A percentile compares a stretch with the other conserved stretches of the same genome.
These are phyloP conservation scores for Cyprinodon variegatus DNA, from an alignment of 2,113 vertebrate species.

Conservation along the genomic window DNA sequence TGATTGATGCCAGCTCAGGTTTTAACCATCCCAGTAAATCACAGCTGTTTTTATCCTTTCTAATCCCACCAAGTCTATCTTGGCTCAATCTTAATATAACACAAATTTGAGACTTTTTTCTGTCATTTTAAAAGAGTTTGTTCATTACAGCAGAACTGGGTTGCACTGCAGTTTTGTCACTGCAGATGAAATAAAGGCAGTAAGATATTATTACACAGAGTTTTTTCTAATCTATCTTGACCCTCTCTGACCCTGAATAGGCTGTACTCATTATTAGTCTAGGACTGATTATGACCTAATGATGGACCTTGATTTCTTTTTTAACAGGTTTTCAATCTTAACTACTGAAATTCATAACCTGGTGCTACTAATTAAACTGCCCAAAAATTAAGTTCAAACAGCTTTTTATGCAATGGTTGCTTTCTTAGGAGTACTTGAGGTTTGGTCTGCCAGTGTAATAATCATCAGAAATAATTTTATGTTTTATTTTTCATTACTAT, in stretches of 20 bases:
- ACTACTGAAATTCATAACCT: slow-evolving; percentile 9
- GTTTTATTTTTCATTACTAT: not conserved
- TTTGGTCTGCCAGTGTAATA: not conserved
- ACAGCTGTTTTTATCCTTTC: slow-evolving; percentile 19
- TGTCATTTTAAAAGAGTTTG: slow-evolving; percentile 24
- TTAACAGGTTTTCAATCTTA: slow-evolving; percentile 24
- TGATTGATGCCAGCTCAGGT: slow-evolving; percentile 47
- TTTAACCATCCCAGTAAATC: slow-evolving; percentile 31
- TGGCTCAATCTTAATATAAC: slow-evolving; percentile 29
- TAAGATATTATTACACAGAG: not conserved
- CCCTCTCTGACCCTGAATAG: slow-evolving; percentile 12
- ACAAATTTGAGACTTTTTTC: slow-evolving; percentile 5
- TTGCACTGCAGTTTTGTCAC: slow-evolving; percentile 37
- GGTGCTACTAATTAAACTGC: not conserved
- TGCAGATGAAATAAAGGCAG: slow-evolving; percentile 15
- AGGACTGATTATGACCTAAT: slow-evolving; percentile 27
- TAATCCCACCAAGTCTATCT: slow-evolving; percentile 35
- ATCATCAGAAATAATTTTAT: not conserved
- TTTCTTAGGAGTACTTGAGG: not conserved
- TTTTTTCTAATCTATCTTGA: slow-evolving; percentile 1
- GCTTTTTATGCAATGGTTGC: slow-evolving; percentile 14
- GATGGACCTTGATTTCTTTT: slow-evolving; percentile 24
- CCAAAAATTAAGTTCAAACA: slow-evolving; percentile 7
- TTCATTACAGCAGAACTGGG: slow-evolving; percentile 44
- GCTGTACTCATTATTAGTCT: slow-evolving; percentile 34